Base-by-base conservation (phyloP, 1,140 invertebrate species). In the Magallana angulata region DNA sequence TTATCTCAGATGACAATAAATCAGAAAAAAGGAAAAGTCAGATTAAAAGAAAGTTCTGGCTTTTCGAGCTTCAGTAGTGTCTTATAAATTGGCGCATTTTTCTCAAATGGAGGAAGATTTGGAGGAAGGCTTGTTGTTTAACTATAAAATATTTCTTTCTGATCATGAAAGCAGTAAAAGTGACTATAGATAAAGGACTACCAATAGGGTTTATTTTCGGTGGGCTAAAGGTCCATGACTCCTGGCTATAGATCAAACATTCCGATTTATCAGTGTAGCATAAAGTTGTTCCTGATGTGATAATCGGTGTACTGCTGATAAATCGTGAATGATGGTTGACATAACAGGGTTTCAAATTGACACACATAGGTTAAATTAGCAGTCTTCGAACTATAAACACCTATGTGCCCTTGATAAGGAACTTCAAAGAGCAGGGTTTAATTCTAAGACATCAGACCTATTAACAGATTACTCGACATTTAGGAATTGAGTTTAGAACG, bases 211-310 rank as follows among this genome's bases (percentile, higher is more conserved):
- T 48, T 48, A 48, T 48, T 48, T 24, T 48, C 36, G 36, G 3
- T 48, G 36, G 36, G 36, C 36, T 48, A 30, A 30, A 36, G 24
- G 14, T 16, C 24, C 68, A 76, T 30, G 24, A 7, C 24, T 76
- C 11, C 68, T 76, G 68, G 68, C 24, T 76, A 76, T 36, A 76
- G 1, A 76, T 76, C 68, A 76, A 76, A 76, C 24, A 36, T 76
- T 76, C 68, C 68, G 12, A 76, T 76, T 76, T 76, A 24, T 76
- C 24, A 36, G 24, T 30, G 68, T 30, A 76, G 30, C 24, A 76
- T 30, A 4, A 76, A 76, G 68, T 36, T 76, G 68, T 76, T 30
- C 8, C 11, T 30, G 8, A 76, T 36, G 68, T 76, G 68, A 12
- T 76, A 76, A 76, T 76, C 68, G 24, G 68, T 76, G 24, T 30